phyloP scores from a whole-genome alignment of 2,113 vertebrate genomes.

The Trogon surrucura region DNA sequence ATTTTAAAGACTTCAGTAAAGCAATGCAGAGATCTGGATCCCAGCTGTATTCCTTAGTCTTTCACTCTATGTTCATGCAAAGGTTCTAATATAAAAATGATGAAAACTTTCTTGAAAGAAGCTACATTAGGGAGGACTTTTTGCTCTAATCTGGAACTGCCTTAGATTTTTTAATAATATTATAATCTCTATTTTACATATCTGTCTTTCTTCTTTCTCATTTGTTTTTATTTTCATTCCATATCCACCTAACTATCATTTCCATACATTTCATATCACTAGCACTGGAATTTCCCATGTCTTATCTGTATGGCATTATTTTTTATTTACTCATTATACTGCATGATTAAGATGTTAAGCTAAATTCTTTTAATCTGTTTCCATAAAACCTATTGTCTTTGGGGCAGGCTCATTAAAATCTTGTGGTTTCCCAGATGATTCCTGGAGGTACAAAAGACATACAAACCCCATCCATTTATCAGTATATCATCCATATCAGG shows the following conservation, averaged over 20 bases:
- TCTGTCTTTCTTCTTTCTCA: background rate
- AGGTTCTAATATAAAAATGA: background rate
- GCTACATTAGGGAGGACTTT: background rate
- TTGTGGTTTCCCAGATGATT: conserved; percentile 11
- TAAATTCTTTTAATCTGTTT: conserved; percentile 33
- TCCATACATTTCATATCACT: conserved; percentile 3
- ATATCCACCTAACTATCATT: background rate
- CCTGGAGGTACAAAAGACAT: background rate
- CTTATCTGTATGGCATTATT: conserved; percentile 14
- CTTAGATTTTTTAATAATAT: background rate
- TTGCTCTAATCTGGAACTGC: background rate
- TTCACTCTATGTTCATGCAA: background rate
- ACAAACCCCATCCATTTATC: background rate
- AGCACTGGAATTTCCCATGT: conserved; percentile 53
- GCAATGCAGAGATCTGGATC: background rate
- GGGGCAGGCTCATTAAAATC: conserved; percentile 1
- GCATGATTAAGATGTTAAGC: conserved; percentile 13
- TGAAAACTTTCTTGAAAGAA: background rate
- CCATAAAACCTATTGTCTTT: conserved; percentile 19
- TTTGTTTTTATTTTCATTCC: conserved; percentile 46
- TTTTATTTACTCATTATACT: conserved; percentile 29
- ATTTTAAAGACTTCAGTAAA: background rate
- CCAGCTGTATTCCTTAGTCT: background rate
- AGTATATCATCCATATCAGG: background rate
- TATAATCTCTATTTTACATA: background rate